Evolutionary conservation across 1,140 invertebrate genomes (phyloP), one percentile per base, ranked within the genome.

Genomic region (Chlorops oryzae): DNA sequence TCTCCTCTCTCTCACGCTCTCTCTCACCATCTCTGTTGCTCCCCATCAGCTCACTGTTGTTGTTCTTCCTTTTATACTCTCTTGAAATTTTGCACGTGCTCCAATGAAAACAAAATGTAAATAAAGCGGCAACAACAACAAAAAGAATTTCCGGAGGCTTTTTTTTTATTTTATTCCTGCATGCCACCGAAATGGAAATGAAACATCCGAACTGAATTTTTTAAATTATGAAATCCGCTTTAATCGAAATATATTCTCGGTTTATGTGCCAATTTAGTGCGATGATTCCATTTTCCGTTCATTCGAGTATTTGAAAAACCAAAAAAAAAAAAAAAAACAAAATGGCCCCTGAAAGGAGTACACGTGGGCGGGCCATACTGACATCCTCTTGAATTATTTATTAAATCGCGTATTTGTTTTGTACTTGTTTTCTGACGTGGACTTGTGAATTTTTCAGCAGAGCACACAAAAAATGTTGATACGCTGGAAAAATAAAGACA

Each of bases 401-500:
- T 9, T 10, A 28, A 32, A 45, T 34, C 27, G n/a, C n/a, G 39
- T 12, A 21, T 28, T 50, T 40, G 28, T 40, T 35, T 50, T 50
- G 20, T 44, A 24, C 32, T 47, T 32, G 34, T 47, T 28, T 35
- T 32, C 22, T 37, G n/a, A 5, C 12, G 12, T 37, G 21, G 18
- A 9, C 21, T 13, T 47, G 10, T 5, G 12, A 22, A 48, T 32
- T 38, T 10, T 21, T 18, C 18, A 40, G 32, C 18, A 27, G 22
- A 39, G 22, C 37, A 59, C 59, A 43, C 18, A 23, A 37, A 51
- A 50, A 59, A 79, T 79, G 77, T 67, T 78, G 59, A 79, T 74
- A 50, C 77, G 76, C 47, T 79, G 77, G 77, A 79, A 79, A 56
- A 79, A 75, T 61, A 78, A 78, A 69, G 77, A 78, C 63, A 79